These are phyloP conservation scores for Drosophila santomea DNA, from an alignment of 1,140 invertebrate species.

Conservation along the genomic window DNA sequence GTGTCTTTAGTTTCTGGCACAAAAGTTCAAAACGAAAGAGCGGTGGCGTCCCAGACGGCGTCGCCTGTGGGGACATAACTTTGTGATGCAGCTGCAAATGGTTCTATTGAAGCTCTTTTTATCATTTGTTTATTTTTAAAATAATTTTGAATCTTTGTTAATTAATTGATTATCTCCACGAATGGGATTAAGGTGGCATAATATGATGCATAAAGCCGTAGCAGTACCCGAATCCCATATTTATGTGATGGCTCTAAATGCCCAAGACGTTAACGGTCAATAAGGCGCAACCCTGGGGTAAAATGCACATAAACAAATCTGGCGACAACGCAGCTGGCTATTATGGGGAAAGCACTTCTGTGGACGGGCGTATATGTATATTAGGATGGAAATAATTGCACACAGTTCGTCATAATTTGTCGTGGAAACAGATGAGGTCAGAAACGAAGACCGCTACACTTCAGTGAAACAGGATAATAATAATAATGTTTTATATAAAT, in stretches of 20 bases:
- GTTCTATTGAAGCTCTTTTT: background rate
- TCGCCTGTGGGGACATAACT: slow-evolving; percentile 14
- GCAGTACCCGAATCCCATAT: slow-evolving; percentile 5
- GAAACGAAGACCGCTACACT: slow-evolving; percentile 5
- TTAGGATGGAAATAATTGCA: slow-evolving; percentile 42
- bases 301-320: slow-evolving; percentile 63
- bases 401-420: slow-evolving; percentile 72
- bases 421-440: slow-evolving; percentile 9
- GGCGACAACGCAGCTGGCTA: slow-evolving; percentile 34
- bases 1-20: slow-evolving; percentile 66
- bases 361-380: slow-evolving; percentile 11
- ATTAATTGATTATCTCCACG: background rate
- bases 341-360: slow-evolving; percentile 1
- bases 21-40: slow-evolving; percentile 67
- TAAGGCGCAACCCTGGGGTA: slow-evolving; percentile 55
- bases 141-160: background rate
- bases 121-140: background rate
- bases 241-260: slow-evolving; percentile 33
- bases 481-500: too few relatives aligned
- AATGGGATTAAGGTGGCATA: background rate
- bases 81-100: slow-evolving; percentile 10
- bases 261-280: slow-evolving; percentile 32
- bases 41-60: slow-evolving; percentile 43
- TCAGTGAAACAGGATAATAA: too few relatives aligned
- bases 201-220: background rate